phyloP scores from a whole-genome alignment of 2,113 vertebrate genomes.

The Eclectus roratus region DNA sequence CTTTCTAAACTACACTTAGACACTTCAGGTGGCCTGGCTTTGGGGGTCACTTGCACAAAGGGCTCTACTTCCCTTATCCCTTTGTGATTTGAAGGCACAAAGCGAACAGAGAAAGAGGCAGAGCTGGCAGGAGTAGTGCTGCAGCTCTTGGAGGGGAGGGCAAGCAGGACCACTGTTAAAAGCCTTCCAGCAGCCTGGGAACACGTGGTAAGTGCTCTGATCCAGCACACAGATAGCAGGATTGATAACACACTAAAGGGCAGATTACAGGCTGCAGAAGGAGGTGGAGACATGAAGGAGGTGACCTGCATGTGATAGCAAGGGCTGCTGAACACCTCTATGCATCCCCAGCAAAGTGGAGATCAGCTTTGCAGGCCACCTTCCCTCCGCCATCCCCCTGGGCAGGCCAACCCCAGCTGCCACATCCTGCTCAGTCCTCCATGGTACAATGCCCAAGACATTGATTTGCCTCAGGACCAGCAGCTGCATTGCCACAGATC shows the following conservation, averaged over 20 bases:
- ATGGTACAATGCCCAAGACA: not conserved
- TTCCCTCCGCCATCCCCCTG: not conserved
- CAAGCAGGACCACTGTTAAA: not conserved
- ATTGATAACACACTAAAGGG: not conserved
- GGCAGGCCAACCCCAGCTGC: not conserved
- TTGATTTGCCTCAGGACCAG: not conserved
- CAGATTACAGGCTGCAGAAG: not conserved
- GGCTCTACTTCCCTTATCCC: not conserved
- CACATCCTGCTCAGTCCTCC: not conserved
- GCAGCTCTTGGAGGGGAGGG: not conserved
- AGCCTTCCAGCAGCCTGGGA: not conserved
- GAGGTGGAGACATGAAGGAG: not conserved
- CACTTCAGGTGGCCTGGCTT: conserved; percentile 19
- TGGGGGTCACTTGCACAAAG: not conserved
- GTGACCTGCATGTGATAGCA: fast-evolving
- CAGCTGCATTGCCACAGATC: not conserved
- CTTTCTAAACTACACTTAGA: not conserved
- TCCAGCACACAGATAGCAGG: not conserved
- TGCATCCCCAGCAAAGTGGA: no score
- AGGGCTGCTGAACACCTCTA: not conserved
- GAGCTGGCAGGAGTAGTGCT: not conserved
- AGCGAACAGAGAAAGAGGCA: not conserved
- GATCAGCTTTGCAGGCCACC: not conserved
- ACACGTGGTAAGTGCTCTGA: fast-evolving
- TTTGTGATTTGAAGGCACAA: not conserved